Evolutionary conservation across 2,888 invertebrate species (phyloP).

Genomic region (Ecdyonurus torrentis): DNA sequence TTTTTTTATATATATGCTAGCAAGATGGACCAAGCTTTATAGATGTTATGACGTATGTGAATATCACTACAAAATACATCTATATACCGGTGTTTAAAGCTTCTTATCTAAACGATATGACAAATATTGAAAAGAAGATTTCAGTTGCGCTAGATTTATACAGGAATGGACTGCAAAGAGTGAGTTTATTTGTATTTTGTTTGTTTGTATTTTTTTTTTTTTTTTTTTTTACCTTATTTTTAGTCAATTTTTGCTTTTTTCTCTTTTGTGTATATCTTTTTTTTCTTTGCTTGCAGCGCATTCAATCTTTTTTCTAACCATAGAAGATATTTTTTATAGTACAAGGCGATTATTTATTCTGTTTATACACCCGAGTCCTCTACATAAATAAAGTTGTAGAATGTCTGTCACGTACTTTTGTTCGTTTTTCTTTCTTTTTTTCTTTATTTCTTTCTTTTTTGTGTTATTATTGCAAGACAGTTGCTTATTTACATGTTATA

Average conservation of each 20-base stretch:
- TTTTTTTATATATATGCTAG: not conserved
- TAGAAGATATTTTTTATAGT: no score
- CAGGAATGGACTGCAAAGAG: not conserved
- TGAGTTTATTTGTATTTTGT: not conserved
- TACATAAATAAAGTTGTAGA: no score
- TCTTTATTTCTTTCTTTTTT: constrained; percentile 7
- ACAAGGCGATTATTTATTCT: no score
- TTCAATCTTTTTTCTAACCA: no score
- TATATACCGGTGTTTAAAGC: constrained; percentile 46
- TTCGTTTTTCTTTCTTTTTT: constrained; percentile 6
- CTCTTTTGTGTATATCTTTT: constrained; percentile 7
- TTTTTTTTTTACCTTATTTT: constrained; percentile 5
- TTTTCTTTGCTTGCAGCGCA: constrained; percentile 4
- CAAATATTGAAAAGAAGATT: constrained; percentile 41
- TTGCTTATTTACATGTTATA: no score
- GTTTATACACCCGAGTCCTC: no score
- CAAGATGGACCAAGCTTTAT: constrained; percentile 45
- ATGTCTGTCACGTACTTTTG: no score
- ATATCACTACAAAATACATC: constrained; percentile 42
- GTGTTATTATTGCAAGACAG: not conserved
- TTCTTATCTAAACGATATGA: constrained; percentile 50
- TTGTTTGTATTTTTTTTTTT: constrained; percentile 6
- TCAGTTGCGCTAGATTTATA: constrained; percentile 37
- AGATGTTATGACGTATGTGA: constrained; percentile 40
- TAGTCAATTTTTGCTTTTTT: constrained; percentile 4